Conservation (phyloP, 2,113 vertebrate species). For the Oncorhynchus clarkii region DNA sequence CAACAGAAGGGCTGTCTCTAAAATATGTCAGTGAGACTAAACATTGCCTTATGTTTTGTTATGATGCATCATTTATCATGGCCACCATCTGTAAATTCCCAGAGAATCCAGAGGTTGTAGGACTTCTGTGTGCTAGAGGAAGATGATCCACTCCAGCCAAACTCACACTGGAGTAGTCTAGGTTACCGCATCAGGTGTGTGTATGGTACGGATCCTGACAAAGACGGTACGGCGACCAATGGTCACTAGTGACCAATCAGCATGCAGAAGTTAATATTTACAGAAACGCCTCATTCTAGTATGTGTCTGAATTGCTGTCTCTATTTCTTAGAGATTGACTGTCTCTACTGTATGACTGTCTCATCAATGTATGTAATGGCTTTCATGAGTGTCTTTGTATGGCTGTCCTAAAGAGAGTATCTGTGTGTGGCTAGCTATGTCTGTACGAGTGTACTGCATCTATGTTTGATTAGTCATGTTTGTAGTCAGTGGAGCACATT, state of each 20-base stretch:
- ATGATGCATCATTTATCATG: not conserved
- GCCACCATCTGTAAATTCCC: not conserved
- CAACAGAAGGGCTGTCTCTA: constrained; percentile 10
- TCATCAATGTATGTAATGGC: constrained; percentile 4
- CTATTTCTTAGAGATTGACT: constrained; percentile 4
- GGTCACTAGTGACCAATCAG: constrained; percentile 34
- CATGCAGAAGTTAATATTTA: not conserved
- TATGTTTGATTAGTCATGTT: not conserved
- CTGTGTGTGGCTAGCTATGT: constrained; percentile 34
- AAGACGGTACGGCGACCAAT: constrained; percentile 43
- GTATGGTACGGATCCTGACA: not conserved
- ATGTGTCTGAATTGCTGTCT: constrained; percentile 22
- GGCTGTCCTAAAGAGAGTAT: not conserved
- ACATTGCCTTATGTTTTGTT: constrained; percentile 33
- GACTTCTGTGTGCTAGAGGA: constrained; percentile 6
- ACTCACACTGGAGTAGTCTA: constrained; percentile 43
- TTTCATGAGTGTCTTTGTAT: constrained; percentile 1
- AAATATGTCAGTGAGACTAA: constrained; percentile 52
- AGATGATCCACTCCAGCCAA: constrained; percentile 19
- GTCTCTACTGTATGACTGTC: constrained; percentile 1
- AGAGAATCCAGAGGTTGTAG: not conserved
- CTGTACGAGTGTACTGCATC: not conserved
- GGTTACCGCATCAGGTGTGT: not conserved
- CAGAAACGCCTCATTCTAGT: not conserved
- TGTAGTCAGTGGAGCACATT: not conserved